These are phyloP conservation scores for Dinomys branickii DNA, from an alignment of 2,113 vertebrate species.

Conservation along the genomic window DNA sequence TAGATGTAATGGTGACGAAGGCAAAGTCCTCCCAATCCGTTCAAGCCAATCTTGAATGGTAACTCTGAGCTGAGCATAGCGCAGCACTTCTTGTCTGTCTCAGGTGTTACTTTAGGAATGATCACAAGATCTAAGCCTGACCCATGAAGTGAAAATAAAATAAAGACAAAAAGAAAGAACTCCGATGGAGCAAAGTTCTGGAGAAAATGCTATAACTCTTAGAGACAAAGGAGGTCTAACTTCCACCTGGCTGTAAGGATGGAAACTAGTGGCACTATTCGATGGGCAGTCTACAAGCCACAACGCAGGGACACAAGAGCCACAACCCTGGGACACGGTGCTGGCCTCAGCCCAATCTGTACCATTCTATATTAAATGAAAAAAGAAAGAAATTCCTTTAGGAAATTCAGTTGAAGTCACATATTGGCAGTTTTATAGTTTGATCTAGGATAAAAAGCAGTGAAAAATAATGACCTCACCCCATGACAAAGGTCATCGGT, in stretches of 20 bases:
- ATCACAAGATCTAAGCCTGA: neutral
- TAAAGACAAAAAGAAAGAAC: neutral
- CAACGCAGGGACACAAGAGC: neutral
- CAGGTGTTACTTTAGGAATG: neutral
- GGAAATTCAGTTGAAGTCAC: neutral
- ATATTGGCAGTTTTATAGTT: neutral
- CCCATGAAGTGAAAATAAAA: neutral
- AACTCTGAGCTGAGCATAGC: neutral
- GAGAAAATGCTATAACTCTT: conserved; percentile 7
- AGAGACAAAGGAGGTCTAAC: neutral
- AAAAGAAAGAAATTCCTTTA: neutral
- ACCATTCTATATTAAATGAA: neutral
- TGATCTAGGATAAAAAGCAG: neutral
- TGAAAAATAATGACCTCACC: conserved; percentile 17
- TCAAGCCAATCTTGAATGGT: neutral
- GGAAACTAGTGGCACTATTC: neutral
- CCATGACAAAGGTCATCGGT: neutral
- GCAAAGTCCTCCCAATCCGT: neutral
- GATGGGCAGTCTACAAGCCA: neutral
- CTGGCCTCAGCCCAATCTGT: neutral
- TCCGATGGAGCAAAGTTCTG: neutral
- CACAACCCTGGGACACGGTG: no score
- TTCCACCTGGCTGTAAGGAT: neutral
- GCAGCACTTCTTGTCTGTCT: neutral
- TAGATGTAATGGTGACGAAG: neutral